Evolutionary conservation across 2,797 vertebrate genomes (phyloP).

Genomic region (Aldrovandia affinis): DNA sequence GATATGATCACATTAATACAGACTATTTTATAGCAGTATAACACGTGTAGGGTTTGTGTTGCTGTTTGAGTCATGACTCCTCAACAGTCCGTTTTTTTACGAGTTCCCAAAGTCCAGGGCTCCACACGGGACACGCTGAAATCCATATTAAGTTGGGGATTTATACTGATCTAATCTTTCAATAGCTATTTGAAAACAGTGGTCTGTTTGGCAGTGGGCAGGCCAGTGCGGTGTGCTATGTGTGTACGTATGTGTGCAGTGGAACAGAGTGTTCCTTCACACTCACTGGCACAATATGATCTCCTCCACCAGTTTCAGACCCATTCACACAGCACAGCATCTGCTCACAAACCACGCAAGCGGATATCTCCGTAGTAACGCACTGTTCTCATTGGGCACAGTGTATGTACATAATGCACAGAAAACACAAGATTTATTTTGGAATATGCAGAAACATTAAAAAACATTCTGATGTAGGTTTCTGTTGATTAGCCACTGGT

Average conservation of each 20-base stretch:
- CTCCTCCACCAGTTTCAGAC: constrained; percentile 65
- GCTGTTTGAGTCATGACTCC: not conserved
- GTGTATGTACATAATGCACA: no score
- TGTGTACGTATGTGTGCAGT: constrained; percentile 52
- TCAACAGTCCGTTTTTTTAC: not conserved
- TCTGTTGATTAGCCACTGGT: not conserved
- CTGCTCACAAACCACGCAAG: not conserved
- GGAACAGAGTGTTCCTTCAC: constrained; percentile 81
- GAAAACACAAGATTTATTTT: no score
- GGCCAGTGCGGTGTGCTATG: no score
- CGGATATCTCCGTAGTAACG: not conserved
- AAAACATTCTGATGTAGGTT: not conserved
- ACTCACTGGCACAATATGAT: constrained; percentile 71
- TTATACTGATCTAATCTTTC: not conserved
- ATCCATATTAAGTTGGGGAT: not conserved
- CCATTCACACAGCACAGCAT: constrained; percentile 54
- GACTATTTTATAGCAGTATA: not conserved
- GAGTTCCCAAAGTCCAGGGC: not conserved
- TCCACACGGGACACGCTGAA: not conserved
- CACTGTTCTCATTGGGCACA: no score
- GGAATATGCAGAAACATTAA: no score
- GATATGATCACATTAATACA: no score
- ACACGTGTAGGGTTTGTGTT: not conserved
- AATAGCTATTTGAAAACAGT: not conserved
- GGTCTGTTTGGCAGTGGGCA: not conserved